Conservation (phyloP, 2,797 vertebrate genomes). For the Xenopus petersii region DNA sequence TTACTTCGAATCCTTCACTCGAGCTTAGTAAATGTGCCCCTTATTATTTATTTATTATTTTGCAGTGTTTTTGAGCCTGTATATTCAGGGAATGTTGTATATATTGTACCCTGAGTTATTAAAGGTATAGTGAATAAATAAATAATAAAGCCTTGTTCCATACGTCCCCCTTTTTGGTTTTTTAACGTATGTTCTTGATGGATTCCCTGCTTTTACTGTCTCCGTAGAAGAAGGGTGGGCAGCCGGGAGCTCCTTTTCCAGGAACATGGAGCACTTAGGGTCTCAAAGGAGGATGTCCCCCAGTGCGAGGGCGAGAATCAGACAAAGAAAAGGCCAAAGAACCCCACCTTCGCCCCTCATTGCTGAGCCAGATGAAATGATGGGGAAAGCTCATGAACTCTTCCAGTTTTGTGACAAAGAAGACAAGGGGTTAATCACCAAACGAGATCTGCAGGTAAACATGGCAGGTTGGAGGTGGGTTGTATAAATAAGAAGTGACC, state of each 20-base stretch:
- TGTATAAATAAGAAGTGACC: no score
- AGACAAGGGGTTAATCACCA: slow-evolving; percentile 94
- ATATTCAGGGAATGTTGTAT: no score
- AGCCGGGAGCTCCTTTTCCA: background rate
- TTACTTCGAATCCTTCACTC: no score
- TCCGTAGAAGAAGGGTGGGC: no score
- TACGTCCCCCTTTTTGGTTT: background rate
- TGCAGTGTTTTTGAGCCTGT: no score
- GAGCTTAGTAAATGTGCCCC: no score
- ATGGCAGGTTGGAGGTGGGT: no score
- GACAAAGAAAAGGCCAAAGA: background rate
- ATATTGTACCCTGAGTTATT: no score
- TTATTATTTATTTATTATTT: no score
- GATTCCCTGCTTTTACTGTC: no score
- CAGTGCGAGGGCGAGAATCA: slow-evolving; percentile 10
- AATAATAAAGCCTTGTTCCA: background rate
- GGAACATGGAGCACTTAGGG: slow-evolving; percentile 10
- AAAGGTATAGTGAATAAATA: no score
- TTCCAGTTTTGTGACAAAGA: slow-evolving; percentile 95
- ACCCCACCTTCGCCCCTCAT: background rate
- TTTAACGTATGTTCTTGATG: background rate
- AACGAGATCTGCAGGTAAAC: slow-evolving; percentile 89
- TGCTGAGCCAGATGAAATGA: slow-evolving; percentile 44
- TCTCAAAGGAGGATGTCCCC: slow-evolving; percentile 9
- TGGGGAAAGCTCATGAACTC: slow-evolving; percentile 86